These are phyloP conservation scores for Atlantisia rogersi DNA, from an alignment of 2,113 vertebrate genomes.

Conservation along the genomic window DNA sequence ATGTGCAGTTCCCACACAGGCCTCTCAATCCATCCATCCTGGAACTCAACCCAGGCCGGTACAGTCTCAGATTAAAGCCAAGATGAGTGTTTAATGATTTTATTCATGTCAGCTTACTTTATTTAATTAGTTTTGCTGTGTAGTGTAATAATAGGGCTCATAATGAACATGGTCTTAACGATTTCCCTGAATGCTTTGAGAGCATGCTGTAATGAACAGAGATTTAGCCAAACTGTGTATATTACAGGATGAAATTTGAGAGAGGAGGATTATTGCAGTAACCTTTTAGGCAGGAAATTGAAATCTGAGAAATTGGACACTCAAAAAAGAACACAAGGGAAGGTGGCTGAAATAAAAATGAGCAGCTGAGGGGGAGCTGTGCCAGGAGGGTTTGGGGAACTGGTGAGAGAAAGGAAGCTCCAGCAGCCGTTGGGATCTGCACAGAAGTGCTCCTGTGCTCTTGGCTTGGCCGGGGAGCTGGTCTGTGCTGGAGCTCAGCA, in stretches of 20 bases:
- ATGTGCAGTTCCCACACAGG: neutral
- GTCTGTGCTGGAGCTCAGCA: neutral
- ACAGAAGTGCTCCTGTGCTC: neutral
- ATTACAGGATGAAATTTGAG: neutral
- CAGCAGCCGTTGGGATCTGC: neutral
- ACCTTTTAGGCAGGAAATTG: conserved; percentile 28
- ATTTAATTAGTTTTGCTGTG: conserved; percentile 72
- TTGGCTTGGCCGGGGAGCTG: neutral
- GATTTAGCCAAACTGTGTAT: conserved; percentile 24
- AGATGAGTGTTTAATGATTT: conserved; percentile 57
- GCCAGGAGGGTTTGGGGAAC: neutral
- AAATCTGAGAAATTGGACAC: conserved; percentile 22
- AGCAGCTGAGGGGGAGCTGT: neutral
- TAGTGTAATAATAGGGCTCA: conserved; percentile 57
- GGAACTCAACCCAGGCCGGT: neutral
- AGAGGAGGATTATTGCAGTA: conserved; percentile 16
- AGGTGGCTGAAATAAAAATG: neutral
- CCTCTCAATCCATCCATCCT: neutral
- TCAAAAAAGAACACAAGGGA: conserved; percentile 7
- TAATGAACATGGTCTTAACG: conserved; percentile 47
- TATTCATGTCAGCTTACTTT: conserved; percentile 66
- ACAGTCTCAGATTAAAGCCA: conserved; percentile 24
- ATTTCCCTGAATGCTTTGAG: conserved; percentile 63
- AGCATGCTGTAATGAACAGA: conserved; percentile 3
- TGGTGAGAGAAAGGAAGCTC: neutral